Evolutionary conservation across 2,888 invertebrate genomes (phyloP).

Genomic region (Agrilus biguttatus): DNA sequence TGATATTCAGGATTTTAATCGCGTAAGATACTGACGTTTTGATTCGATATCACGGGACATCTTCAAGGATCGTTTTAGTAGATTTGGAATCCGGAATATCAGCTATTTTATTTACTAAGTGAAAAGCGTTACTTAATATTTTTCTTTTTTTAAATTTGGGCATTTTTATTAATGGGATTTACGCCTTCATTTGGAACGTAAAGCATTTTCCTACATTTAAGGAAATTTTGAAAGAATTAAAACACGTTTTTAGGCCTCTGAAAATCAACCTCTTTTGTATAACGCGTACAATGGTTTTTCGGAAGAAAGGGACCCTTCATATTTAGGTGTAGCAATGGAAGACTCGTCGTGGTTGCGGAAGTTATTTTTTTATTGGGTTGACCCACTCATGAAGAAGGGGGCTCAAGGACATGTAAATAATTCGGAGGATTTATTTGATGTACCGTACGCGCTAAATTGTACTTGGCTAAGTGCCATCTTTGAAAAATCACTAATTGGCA

Average conservation of each 20-base stretch:
- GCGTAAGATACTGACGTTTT: no score
- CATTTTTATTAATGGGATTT: no score
- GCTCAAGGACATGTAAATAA: slow-evolving; percentile 52
- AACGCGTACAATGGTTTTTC: slow-evolving; percentile 47
- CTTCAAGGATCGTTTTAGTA: no score
- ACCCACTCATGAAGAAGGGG: slow-evolving; percentile 71
- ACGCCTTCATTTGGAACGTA: no score
- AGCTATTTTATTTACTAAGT: no score
- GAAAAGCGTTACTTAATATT: no score
- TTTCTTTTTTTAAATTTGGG: no score
- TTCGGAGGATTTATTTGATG: slow-evolving; percentile 70
- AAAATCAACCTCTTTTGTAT: slow-evolving; percentile 20
- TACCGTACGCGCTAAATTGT: slow-evolving; percentile 53
- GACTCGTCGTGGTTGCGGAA: slow-evolving; percentile 53
- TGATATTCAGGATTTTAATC: no score
- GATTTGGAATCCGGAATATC: no score
- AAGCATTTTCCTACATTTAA: no score
- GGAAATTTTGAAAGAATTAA: slow-evolving; percentile 13
- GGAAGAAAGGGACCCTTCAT: slow-evolving; percentile 50
- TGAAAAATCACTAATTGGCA: slow-evolving; percentile 40
- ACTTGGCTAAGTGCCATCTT: slow-evolving; percentile 45
- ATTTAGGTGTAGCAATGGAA: slow-evolving; percentile 74
- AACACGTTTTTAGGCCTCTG: slow-evolving; percentile 18
- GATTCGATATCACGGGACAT: no score
- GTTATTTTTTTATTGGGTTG: slow-evolving; percentile 79